These are phyloP conservation scores for Clavelina lepadiformis DNA, from an alignment of 23 tunicate genomes.

Conservation along the genomic window DNA sequence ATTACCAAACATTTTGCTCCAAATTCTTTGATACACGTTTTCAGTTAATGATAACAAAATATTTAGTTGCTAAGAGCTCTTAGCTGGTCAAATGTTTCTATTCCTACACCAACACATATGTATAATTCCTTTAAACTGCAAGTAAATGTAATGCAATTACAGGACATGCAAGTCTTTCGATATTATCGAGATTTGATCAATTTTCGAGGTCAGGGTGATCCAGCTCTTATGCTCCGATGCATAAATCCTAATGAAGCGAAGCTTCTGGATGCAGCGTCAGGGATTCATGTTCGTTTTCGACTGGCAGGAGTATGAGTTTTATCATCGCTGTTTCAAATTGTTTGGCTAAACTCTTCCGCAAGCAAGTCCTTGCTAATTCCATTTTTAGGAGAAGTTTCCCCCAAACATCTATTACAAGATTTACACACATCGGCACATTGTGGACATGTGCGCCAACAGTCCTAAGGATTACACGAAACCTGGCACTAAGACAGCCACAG, in stretches of 20 bases:
- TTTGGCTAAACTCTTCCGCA: no score
- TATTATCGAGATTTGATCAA: slow-evolving; percentile 86
- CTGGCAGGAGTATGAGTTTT: slow-evolving; percentile 68
- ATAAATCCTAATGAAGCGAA: slow-evolving; percentile 93
- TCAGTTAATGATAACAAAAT: no score
- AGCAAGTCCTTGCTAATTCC: background rate
- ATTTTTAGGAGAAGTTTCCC: slow-evolving; percentile 84
- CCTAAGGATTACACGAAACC: slow-evolving; percentile 90
- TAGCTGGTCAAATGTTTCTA: background rate
- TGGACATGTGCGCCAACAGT: slow-evolving; percentile 91
- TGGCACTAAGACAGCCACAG: slow-evolving; percentile 28
- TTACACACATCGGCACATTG: slow-evolving; percentile 86
- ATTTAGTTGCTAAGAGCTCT: background rate
- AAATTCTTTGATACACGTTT: no score
- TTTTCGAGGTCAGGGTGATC: slow-evolving; percentile 80
- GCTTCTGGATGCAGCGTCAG: slow-evolving; percentile 89
- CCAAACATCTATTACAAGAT: slow-evolving; percentile 93
- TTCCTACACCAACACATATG: background rate
- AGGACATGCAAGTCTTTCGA: slow-evolving; percentile 92
- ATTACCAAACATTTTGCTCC: no score
- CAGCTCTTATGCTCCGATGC: slow-evolving; percentile 76
- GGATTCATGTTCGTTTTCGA: slow-evolving; percentile 73
- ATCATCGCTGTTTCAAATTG: no score
- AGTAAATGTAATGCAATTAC: background rate
- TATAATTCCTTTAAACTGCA: background rate